These are phyloP conservation scores for Drosophila birchii DNA, from an alignment of 2,888 invertebrate genomes.

Conservation along the genomic window DNA sequence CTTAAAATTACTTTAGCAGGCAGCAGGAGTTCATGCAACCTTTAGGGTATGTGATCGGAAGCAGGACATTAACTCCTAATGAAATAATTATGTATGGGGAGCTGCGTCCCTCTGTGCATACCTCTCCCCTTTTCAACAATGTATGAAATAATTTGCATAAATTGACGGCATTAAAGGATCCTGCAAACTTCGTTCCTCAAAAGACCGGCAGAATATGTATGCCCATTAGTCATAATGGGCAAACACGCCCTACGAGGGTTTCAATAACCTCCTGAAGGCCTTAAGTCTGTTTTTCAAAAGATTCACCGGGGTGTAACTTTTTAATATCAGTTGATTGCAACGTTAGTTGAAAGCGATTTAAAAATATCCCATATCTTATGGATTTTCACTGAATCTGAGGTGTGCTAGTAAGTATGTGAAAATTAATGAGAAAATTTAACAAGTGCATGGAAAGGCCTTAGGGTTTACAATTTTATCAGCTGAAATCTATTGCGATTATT, in stretches of 20 bases:
- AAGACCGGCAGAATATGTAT: slow-evolving; percentile 1
- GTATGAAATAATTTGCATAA: slow-evolving; percentile 33
- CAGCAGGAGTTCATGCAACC: neutral
- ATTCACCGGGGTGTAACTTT: slow-evolving; percentile 3
- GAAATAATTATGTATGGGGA: slow-evolving; percentile 32
- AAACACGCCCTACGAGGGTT: slow-evolving; percentile 17
- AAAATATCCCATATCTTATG: neutral
- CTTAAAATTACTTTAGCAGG: neutral
- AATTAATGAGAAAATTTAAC: too few species aligned
- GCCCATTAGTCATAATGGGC: slow-evolving; percentile 27
- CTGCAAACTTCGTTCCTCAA: neutral
- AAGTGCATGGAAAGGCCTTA: too few species aligned
- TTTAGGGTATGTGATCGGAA: slow-evolving; percentile 14
- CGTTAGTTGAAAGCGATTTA: neutral
- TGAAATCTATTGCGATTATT: neutral
- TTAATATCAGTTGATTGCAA: slow-evolving; percentile 10
- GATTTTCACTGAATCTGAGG: neutral
- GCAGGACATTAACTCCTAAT: slow-evolving; percentile 34
- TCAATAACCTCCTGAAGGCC: neutral
- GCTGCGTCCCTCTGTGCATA: neutral
- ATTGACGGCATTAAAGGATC: neutral
- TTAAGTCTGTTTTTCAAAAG: slow-evolving; percentile 2
- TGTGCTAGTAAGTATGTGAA: neutral
- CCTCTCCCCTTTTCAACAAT: slow-evolving; percentile 15
- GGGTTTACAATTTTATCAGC: too few species aligned